Conservation (phyloP, 64 coral and sea anemone genomes). For the Montipora capricornis region DNA sequence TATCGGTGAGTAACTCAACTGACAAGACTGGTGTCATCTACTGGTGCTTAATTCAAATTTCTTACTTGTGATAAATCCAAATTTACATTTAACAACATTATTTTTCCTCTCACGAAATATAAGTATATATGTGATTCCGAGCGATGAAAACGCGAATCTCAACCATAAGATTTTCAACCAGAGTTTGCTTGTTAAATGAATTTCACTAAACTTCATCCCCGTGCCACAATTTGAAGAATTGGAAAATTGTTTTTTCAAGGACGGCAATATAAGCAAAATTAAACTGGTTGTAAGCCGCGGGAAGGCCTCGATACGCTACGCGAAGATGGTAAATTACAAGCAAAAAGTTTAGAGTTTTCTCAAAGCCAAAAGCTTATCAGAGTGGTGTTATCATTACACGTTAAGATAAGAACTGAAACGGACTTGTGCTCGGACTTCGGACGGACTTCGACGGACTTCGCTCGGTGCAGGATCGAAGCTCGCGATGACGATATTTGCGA, state of each 20-base stretch:
- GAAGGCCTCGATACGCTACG: neutral
- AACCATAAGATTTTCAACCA: neutral
- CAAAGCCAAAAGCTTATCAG: neutral
- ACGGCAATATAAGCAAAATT: neutral
- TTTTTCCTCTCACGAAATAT: neutral
- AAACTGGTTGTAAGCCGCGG: slow-evolving; percentile 9
- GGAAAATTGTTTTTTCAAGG: neutral
- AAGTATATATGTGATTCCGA: neutral
- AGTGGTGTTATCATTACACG: neutral
- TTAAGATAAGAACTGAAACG: too few relatives aligned
- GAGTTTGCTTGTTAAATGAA: neutral
- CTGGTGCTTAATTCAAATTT: slow-evolving; percentile 30
- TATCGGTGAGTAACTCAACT: neutral
- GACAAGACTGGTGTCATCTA: neutral
- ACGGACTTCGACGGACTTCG: too few relatives aligned
- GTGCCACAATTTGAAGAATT: neutral
- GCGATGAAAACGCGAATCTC: neutral
- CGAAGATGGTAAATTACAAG: neutral
- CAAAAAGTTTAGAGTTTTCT: neutral
- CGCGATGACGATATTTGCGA: too few relatives aligned
- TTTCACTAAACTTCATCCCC: neutral
- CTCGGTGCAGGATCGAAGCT: too few relatives aligned
- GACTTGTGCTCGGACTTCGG: too few relatives aligned
- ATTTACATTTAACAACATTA: neutral
- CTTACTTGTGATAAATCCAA: neutral